Percentiles rank a stretch among this genome's conserved stretches.
phyloP scores from a whole-genome alignment of 2,888 invertebrate species.

The Sarcophaga subvicina region DNA sequence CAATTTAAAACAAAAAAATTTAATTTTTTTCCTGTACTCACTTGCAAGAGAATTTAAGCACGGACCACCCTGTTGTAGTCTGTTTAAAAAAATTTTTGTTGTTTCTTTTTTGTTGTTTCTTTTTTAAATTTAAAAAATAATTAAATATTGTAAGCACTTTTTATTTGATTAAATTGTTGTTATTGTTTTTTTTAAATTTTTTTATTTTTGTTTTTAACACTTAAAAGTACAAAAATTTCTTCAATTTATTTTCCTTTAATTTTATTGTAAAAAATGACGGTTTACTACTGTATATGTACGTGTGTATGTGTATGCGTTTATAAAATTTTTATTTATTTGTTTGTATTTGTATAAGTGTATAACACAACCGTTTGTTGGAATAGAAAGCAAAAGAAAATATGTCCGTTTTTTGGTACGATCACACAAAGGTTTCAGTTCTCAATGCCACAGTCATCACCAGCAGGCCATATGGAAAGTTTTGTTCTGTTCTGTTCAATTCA shows the following conservation, averaged over 20 bases:
- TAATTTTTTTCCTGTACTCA: not conserved
- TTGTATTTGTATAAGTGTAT: not conserved
- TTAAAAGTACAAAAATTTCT: not conserved
- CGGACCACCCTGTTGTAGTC: not conserved
- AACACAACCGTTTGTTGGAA: too few species aligned
- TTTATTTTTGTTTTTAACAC: not conserved
- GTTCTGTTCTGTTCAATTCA: constrained; percentile 70
- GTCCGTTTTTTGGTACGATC: constrained; percentile 74
- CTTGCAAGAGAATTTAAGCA: not conserved
- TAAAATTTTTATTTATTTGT: constrained; percentile 15
- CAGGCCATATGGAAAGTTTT: constrained; percentile 77
- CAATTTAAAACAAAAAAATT: too few species aligned
- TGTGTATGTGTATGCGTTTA: constrained; percentile 35
- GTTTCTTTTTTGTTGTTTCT: not conserved
- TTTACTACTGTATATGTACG: not conserved
- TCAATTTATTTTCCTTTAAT: constrained; percentile 31
- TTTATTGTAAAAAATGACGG: not conserved
- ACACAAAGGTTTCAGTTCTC: constrained; percentile 78
- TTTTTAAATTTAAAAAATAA: constrained; percentile 4
- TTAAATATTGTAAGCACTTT: constrained; percentile 34
- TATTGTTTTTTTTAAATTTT: constrained; percentile 32
- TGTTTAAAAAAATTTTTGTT: not conserved
- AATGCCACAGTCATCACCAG: constrained; percentile 76
- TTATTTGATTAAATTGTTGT: constrained; percentile 44
- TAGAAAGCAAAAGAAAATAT: not conserved